These are phyloP conservation scores for Atractosteus spatula DNA, from an alignment of 2,113 vertebrate species.

Conservation along the genomic window DNA sequence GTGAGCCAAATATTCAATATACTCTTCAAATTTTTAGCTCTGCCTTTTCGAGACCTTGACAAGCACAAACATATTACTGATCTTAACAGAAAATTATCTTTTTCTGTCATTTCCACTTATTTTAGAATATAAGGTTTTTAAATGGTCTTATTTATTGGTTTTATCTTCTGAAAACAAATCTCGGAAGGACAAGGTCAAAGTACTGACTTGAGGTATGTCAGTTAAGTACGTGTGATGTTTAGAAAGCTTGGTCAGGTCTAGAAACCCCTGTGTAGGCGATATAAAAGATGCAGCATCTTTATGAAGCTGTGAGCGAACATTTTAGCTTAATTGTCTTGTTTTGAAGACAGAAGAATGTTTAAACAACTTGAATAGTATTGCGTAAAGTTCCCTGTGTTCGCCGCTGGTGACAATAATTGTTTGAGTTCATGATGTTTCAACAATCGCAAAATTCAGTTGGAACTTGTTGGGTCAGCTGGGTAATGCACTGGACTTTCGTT, in stretches of 20 bases:
- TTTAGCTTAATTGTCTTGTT: slow-evolving; percentile 57
- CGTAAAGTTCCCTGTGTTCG: slow-evolving; percentile 45
- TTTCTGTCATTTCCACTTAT: slow-evolving; percentile 55
- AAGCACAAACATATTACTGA: slow-evolving; percentile 78
- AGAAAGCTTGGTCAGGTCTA: slow-evolving; percentile 56
- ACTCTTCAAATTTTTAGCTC: slow-evolving; percentile 71
- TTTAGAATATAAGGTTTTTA: slow-evolving; percentile 45
- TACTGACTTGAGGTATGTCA: slow-evolving; percentile 54
- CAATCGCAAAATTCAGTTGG: slow-evolving; percentile 33
- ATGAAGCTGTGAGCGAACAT: slow-evolving; percentile 63
- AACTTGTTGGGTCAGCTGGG: slow-evolving; percentile 49
- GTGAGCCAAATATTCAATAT: slow-evolving; percentile 74
- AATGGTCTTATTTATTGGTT: slow-evolving; percentile 67
- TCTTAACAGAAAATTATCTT: slow-evolving; percentile 46
- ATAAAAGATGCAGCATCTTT: slow-evolving; percentile 57
- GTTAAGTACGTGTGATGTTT: slow-evolving; percentile 47
- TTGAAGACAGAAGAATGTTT: slow-evolving; percentile 75
- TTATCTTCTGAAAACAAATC: slow-evolving; percentile 53
- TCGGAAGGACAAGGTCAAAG: slow-evolving; percentile 59
- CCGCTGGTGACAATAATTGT: slow-evolving; percentile 55
- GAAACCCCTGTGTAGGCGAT: slow-evolving; percentile 56
- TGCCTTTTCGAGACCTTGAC: slow-evolving; percentile 78
- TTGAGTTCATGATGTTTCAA: slow-evolving; percentile 42
- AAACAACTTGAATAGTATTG: slow-evolving; percentile 32
- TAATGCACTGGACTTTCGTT: slow-evolving; percentile 62